Base-by-base conservation (phyloP, 2,888 invertebrate genomes). In the Diploptera punctata region DNA sequence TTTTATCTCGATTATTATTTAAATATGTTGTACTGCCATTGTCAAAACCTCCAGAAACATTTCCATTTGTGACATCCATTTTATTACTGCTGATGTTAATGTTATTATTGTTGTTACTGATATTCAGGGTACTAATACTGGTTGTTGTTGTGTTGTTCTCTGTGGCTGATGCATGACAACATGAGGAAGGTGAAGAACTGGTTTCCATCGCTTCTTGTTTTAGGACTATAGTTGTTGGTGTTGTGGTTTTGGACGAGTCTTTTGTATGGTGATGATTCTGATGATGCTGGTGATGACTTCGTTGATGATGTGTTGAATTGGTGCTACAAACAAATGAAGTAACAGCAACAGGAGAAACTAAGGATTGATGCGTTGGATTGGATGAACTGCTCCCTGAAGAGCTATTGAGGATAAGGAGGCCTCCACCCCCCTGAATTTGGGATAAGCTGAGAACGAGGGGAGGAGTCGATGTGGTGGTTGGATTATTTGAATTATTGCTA, bases 351-450 rank as follows among this genome's bases (percentile, higher is more conserved):
- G 89, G 89, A 61, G 88, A 87, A 4, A 88, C 87, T 77, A 89
- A 80, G 26, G 87, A 88, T 19, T 88, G 88, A 38, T 88, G 88
- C 13, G 68, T 71, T n/a, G 71, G 52, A 18, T 61, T 60, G 24
- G 62, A 54, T 7, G 72, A 60, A 61, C 57, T 54, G 49, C 52
- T 49, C 7, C 44, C 24, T 9, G 60, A 38, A 16, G 72, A 75
- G 78, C 91, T 92, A 81, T 94, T 94, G 43, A 94, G 86, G 79
- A 94, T 94, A 68, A 95, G 86, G 67, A 94, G 87, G 77, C 93
- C 92, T 74, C 93, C 92, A 47, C 92, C 91, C 49, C 93, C 93
- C 85, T 94, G 94, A 68, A 95, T 91, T 82, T 91, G 94, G 74
- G 94, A 93, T 76, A 95, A 86, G 79, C 94, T 94, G 78, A 95